phyloP scores from a whole-genome alignment of 2,888 invertebrate genomes.

The Helicoverpa assulta region DNA sequence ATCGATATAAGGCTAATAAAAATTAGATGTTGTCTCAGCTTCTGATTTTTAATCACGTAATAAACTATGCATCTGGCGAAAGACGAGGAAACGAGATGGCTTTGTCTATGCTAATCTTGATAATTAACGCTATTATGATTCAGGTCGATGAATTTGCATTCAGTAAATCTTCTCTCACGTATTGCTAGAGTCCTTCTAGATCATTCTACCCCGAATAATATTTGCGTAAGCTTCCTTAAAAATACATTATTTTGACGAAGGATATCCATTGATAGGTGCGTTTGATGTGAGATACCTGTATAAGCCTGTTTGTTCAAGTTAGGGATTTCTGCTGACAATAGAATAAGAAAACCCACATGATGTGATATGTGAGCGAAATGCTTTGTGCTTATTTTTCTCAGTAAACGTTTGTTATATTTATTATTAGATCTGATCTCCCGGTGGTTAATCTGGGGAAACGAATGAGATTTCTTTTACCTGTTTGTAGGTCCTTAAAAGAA shows the following conservation, averaged over 20 bases:
- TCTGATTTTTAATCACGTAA: slow-evolving; percentile 51
- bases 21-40: slow-evolving; percentile 43
- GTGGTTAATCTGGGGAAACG: slow-evolving; percentile 27
- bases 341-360: slow-evolving; percentile 53
- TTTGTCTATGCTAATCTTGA: slow-evolving; percentile 26
- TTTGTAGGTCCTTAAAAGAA: not conserved
- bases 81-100: slow-evolving; percentile 23
- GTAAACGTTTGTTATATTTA: slow-evolving; percentile 52
- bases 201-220: slow-evolving; percentile 24
- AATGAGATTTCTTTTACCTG: slow-evolving; percentile 24
- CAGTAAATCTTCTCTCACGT: slow-evolving; percentile 2
- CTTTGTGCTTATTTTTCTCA: slow-evolving; percentile 50
- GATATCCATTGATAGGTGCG: slow-evolving; percentile 58
- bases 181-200: slow-evolving; percentile 11
- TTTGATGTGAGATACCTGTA: slow-evolving; percentile 57
- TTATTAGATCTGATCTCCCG: slow-evolving; percentile 38
- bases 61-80: slow-evolving; percentile 48
- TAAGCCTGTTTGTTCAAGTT: slow-evolving; percentile 57
- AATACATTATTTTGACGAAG: slow-evolving; percentile 37
- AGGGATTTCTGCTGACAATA: slow-evolving; percentile 60
- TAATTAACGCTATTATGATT: slow-evolving; percentile 30
- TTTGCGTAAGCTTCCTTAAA: slow-evolving; percentile 16
- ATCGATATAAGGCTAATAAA: slow-evolving; percentile 56
- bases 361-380: slow-evolving; percentile 36
- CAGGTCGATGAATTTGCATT: slow-evolving; percentile 24